These are phyloP conservation scores for Drosophila quinaria DNA, from an alignment of 2,888 invertebrate genomes.

Conservation along the genomic window DNA sequence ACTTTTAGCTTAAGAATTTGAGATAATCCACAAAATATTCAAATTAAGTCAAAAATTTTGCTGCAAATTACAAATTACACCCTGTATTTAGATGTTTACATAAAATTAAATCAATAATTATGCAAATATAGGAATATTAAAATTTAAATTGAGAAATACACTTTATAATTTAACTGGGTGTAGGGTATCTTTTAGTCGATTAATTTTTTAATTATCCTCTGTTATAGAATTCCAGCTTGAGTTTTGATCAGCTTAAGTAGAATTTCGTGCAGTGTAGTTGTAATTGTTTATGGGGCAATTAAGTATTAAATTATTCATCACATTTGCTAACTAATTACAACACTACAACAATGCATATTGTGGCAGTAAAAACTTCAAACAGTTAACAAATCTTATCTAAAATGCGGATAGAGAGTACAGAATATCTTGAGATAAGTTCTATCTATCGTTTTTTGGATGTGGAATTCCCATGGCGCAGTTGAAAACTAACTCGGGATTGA, in stretches of 20 bases:
- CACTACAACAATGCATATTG: conserved; percentile 35
- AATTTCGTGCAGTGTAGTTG: conserved; percentile 46
- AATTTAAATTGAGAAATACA: too few species aligned
- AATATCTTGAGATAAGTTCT: conserved; percentile 3
- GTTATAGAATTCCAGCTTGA: not conserved
- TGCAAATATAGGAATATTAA: too few species aligned
- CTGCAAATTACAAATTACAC: too few species aligned
- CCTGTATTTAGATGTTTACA: too few species aligned
- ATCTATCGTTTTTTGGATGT: not conserved
- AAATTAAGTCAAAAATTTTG: too few species aligned
- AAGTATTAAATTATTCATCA: conserved; percentile 69
- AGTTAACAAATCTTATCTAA: conserved; percentile 10
- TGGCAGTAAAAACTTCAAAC: conserved; percentile 47
- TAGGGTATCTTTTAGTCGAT: not conserved
- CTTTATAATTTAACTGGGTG: too few species aligned
- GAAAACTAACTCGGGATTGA: not conserved
- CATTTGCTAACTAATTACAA: conserved; percentile 69
- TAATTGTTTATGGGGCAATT: conserved; percentile 68
- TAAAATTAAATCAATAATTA: too few species aligned
- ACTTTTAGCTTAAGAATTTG: too few species aligned
- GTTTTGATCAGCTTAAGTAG: not conserved
- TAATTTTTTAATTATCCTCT: too few species aligned
- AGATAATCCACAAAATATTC: too few species aligned
- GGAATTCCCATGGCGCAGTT: not conserved
- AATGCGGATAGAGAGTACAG: not conserved